A percentile compares a stretch with the other conserved stretches of the same genome.
phyloP scores from a whole-genome alignment of 2,888 invertebrate genomes.

The Campaea margaritaria region DNA sequence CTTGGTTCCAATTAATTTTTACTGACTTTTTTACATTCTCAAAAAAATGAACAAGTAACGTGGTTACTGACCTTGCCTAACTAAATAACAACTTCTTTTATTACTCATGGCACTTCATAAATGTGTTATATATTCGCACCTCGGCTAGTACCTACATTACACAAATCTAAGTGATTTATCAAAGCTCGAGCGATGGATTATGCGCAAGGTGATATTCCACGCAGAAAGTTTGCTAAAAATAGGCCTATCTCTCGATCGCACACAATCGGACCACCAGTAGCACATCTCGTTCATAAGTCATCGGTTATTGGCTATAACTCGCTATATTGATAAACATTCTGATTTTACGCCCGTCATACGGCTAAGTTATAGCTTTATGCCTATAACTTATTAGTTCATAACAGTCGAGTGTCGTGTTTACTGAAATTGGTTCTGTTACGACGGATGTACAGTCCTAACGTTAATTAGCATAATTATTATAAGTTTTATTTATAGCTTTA shows the following conservation, averaged over 20 bases:
- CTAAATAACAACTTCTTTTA: not conserved
- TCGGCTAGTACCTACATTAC: too few species aligned
- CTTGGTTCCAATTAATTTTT: too few species aligned
- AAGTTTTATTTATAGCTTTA: not conserved
- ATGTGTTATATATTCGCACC: too few species aligned
- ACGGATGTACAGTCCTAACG: not conserved
- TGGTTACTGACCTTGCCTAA: not conserved
- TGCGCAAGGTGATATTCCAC: constrained; percentile 41
- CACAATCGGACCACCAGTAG: constrained; percentile 64
- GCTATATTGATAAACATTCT: constrained; percentile 68
- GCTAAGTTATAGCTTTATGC: constrained; percentile 26
- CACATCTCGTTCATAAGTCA: constrained; percentile 70
- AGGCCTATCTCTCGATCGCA: constrained; percentile 56
- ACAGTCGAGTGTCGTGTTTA: constrained; percentile 14
- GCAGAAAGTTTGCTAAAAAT: constrained; percentile 41
- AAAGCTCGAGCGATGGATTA: constrained; percentile 54
- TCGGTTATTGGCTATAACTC: constrained; percentile 69
- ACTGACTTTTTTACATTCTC: too few species aligned
- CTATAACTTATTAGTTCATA: constrained; percentile 20
- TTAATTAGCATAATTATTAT: not conserved
- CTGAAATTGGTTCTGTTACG: constrained; percentile 14
- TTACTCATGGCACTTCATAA: constrained; percentile 1
- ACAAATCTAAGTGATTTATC: not conserved
- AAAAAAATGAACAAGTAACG: not conserved
- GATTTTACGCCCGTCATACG: constrained; percentile 59